Evolutionary conservation across 23 tunicate genomes (phyloP).

Genomic region (Halocynthia roretzi): DNA sequence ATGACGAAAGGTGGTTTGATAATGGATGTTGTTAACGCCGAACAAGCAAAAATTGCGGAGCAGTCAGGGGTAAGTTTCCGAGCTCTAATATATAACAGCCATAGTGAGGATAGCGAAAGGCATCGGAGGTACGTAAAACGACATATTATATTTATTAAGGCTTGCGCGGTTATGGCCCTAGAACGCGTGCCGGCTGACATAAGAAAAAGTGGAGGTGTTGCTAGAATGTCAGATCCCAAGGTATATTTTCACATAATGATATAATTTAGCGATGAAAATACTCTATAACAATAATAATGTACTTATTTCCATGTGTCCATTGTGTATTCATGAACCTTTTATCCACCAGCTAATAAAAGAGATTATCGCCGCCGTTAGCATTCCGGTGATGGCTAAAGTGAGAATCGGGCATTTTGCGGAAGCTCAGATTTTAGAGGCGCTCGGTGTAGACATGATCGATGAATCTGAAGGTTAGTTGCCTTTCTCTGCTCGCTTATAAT

Average conservation of each 20-base stretch:
- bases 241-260: conserved; percentile 8
- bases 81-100: background rate
- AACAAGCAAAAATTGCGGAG: conserved; percentile 72
- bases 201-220: conserved; percentile 68
- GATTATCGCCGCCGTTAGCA: conserved; percentile 56
- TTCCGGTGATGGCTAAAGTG: conserved; percentile 83
- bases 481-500: no score
- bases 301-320: no score
- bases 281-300: background rate
- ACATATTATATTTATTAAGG: conserved; percentile 28
- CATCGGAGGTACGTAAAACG: background rate
- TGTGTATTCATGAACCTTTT: background rate
- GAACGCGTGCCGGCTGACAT: conserved; percentile 90
- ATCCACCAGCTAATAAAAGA: conserved; percentile 65
- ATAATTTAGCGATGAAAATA: background rate
- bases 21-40: conserved; percentile 76
- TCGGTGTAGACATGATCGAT: conserved; percentile 90
- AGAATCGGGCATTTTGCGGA: conserved; percentile 86
- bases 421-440: conserved; percentile 62
- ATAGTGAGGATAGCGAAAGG: background rate
- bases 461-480: conserved; percentile 63
- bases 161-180: conserved; percentile 90
- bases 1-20: conserved; percentile 83
- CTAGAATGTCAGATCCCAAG: conserved; percentile 85
- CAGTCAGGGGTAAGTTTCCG: conserved; percentile 53